Conservation (phyloP, 2,888 invertebrate genomes). For the Tipula vernalis region DNA sequence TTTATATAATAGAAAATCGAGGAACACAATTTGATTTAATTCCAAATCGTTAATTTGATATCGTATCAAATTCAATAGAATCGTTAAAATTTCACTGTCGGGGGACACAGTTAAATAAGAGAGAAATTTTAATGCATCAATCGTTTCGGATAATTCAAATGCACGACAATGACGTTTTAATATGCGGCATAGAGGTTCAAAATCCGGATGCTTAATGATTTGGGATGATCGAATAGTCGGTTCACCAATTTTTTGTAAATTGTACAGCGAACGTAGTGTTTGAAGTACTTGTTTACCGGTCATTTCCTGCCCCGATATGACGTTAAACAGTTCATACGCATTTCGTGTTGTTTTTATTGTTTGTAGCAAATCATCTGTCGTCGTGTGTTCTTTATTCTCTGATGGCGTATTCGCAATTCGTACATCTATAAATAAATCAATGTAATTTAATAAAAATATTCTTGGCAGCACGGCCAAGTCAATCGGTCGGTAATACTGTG, state of each 20-base stretch:
- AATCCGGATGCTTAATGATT: slow-evolving; percentile 42
- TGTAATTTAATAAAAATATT: neutral
- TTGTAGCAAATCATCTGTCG: slow-evolving; percentile 10
- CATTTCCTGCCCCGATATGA: slow-evolving; percentile 24
- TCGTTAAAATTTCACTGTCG: slow-evolving; percentile 45
- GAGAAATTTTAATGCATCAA: slow-evolving; percentile 47
- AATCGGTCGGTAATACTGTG: neutral
- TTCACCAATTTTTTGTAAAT: slow-evolving; percentile 42
- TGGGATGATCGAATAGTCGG: slow-evolving; percentile 31
- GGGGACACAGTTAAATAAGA: slow-evolving; percentile 44
- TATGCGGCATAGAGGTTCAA: slow-evolving; percentile 44
- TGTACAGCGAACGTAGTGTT: slow-evolving; percentile 42
- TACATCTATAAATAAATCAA: neutral
- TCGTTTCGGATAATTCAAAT: slow-evolving; percentile 40
- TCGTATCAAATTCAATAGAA: slow-evolving; percentile 48
- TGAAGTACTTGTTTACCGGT: slow-evolving; percentile 43
- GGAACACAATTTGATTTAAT: slow-evolving; percentile 46
- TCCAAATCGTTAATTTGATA: slow-evolving; percentile 46
- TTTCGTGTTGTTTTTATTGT: slow-evolving; percentile 14
- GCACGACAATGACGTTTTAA: slow-evolving; percentile 42
- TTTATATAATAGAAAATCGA: slow-evolving; percentile 44
- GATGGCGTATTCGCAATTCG: neutral
- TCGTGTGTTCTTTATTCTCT: neutral
- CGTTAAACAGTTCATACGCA: slow-evolving; percentile 14
- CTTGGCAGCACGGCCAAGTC: neutral